phyloP scores from a whole-genome alignment of 2,113 vertebrate species.

The Peucedramus taeniatus region DNA sequence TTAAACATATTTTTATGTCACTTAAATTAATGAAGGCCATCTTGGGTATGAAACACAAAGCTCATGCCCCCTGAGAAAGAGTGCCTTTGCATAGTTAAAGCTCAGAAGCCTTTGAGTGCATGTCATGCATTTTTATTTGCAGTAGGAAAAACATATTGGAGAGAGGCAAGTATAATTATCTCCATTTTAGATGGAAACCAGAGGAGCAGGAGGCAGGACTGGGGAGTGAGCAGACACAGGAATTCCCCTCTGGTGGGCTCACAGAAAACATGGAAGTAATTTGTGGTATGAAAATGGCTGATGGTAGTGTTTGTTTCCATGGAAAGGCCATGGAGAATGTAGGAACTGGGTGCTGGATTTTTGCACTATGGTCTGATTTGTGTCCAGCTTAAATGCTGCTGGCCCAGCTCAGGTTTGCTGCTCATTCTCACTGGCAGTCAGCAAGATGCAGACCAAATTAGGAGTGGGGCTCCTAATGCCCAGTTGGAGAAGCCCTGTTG shows the following conservation, averaged over 20 bases:
- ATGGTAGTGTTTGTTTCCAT: background rate
- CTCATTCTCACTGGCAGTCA: fast-evolving
- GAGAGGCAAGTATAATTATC: constrained; percentile 17
- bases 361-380: background rate
- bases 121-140: background rate
- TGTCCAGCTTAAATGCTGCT: background rate
- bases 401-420: background rate
- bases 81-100: background rate
- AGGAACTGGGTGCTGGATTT: background rate
- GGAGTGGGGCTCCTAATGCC: background rate
- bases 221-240: background rate
- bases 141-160: background rate
- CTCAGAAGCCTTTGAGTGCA: background rate
- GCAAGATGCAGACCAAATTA: background rate
- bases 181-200: constrained; percentile 25
- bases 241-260: constrained; percentile 29
- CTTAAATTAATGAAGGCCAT: background rate
- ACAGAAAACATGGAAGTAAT: constrained; percentile 35
- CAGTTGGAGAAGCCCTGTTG: background rate
- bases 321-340: background rate
- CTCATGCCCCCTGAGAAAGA: background rate
- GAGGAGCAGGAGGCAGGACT: background rate
- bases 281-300: constrained; percentile 18
- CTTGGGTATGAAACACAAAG: background rate
- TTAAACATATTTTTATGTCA: background rate